These are phyloP conservation scores for Drosophila serrata DNA, from an alignment of 1,140 invertebrate species.

Conservation along the genomic window DNA sequence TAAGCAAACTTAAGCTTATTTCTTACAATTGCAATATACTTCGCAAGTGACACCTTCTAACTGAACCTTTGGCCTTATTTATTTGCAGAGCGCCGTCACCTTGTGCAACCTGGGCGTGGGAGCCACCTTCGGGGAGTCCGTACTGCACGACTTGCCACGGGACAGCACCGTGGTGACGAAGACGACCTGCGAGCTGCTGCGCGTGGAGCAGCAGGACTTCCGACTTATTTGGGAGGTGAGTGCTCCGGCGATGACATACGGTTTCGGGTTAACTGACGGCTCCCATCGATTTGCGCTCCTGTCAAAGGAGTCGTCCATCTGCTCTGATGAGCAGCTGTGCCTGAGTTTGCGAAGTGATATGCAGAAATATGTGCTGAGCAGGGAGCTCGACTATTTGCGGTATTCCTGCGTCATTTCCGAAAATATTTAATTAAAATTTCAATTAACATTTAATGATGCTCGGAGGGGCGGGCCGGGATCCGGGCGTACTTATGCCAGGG, in stretches of 20 bases:
- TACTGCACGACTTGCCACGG: conserved; percentile 90
- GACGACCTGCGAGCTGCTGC: conserved; percentile 90
- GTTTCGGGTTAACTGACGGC: conserved; percentile 1
- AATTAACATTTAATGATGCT: conserved; percentile 76
- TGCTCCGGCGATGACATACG: conserved; percentile 8
- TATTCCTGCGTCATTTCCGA: conserved; percentile 66
- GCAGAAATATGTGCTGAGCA: conserved; percentile 7
- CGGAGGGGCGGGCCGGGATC: neutral
- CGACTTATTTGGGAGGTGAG: conserved; percentile 92
- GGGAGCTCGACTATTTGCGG: conserved; percentile 51
- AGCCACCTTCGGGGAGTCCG: conserved; percentile 92
- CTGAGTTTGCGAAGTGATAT: conserved; percentile 37
- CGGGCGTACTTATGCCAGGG: conserved; percentile 8
- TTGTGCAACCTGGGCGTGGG: conserved; percentile 90
- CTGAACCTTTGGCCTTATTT: conserved; percentile 27
- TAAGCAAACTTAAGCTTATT: neutral
- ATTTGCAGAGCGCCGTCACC: conserved; percentile 88
- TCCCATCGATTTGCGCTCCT: conserved; percentile 11
- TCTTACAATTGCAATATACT: no score
- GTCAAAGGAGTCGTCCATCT: conserved; percentile 5
- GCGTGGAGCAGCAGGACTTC: conserved; percentile 92
- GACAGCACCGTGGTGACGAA: conserved; percentile 91
- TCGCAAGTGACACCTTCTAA: conserved; percentile 3
- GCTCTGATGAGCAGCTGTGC: conserved; percentile 17
- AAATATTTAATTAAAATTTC: conserved; percentile 83